Evolutionary conservation across 1,140 invertebrate genomes (phyloP), one percentile per base, ranked within the genome.

Genomic region (Anastrepha ludens): DNA sequence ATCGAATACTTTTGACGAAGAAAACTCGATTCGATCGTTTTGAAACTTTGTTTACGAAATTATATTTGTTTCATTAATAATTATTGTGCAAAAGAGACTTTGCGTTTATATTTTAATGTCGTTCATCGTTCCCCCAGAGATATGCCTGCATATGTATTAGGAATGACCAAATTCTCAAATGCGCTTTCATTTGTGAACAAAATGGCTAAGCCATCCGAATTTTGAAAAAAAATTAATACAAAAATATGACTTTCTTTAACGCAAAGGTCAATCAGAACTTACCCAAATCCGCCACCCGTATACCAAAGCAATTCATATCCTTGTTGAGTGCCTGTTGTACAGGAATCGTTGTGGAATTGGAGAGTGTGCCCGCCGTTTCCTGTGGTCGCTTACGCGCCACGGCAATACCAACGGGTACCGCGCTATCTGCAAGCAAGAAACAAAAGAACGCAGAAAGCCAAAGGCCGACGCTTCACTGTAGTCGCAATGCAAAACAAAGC

Each of bases 401-500:
- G 20, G 97, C 97, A 90, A 98, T 97, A 67, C 97, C 97, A 89
- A 98, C 96, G 88, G 97, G 97, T 91, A 97, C 97, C n/a, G 95
- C 95, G 91, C 91, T 93, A 89, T 94, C 95, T 95, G 65, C 0
- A 88, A 41, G 55, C 20, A 87, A 60, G 78, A n/a, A 78, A 86
- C 20, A 86, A 86, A 62, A 85, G 85, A n/a, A 58, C 44, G 15
- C 44, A 47, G 17, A 47, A 41, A 39, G n/a, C 17, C 13, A 41
- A 60, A 86, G 8, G 13, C 39, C 29, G 44, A 60, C 60, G n/a
- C n/a, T 17, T 62, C 60, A 62, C 60, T 62, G 60, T n/a, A 17
- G 60, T 55, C 50, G 6, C 41, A 47, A 44, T 70, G 15, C n/a
- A 44, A 41, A 74, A 47, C 64, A 74, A 44, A 47, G 15, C 47